Percentiles rank a stretch among this genome's conserved stretches.
phyloP scores from a whole-genome alignment of 2,797 vertebrate genomes.

The Pipistrellus pygmaeus region DNA sequence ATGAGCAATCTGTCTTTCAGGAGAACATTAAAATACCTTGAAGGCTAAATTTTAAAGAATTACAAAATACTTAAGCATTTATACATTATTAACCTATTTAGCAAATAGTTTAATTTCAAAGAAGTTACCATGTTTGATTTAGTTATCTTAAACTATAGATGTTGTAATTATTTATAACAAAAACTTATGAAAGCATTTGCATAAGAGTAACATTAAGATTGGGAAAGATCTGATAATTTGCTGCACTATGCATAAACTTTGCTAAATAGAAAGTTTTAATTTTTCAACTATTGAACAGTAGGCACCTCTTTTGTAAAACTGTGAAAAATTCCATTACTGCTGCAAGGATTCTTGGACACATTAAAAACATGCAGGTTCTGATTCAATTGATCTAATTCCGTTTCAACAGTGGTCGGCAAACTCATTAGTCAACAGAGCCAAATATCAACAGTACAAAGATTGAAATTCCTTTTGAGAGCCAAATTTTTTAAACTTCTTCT shows the following conservation, averaged over 20 bases:
- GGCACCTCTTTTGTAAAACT: conserved; percentile 51
- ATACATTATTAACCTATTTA: conserved; percentile 9
- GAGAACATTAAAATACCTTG: conserved; percentile 37
- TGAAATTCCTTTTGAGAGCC: too few relatives aligned
- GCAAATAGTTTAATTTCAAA: conserved; percentile 56
- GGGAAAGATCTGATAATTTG: conserved; percentile 29
- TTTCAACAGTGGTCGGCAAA: neutral
- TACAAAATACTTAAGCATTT: conserved; percentile 17
- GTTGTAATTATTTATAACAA: conserved; percentile 36
- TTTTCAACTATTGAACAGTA: conserved; percentile 63
- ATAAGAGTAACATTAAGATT: conserved; percentile 51
- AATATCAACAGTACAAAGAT: too few relatives aligned
- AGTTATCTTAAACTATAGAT: conserved; percentile 51
- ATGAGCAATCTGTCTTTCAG: conserved; percentile 25
- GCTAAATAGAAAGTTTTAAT: conserved; percentile 50
- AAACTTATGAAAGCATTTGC: conserved; percentile 26
- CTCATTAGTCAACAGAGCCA: too few relatives aligned
- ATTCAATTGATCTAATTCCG: conserved; percentile 48
- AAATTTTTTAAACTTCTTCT: too few relatives aligned
- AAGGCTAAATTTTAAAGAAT: conserved; percentile 52
- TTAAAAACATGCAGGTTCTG: conserved; percentile 35
- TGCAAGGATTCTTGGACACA: neutral
- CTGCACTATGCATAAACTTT: neutral
- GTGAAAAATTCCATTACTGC: conserved; percentile 40
- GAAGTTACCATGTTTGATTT: conserved; percentile 30